A percentile compares a stretch with the other conserved stretches of the same genome.
Conservation (phyloP, 2,888 invertebrate species). For the Halictus quadricinctus region DNA sequence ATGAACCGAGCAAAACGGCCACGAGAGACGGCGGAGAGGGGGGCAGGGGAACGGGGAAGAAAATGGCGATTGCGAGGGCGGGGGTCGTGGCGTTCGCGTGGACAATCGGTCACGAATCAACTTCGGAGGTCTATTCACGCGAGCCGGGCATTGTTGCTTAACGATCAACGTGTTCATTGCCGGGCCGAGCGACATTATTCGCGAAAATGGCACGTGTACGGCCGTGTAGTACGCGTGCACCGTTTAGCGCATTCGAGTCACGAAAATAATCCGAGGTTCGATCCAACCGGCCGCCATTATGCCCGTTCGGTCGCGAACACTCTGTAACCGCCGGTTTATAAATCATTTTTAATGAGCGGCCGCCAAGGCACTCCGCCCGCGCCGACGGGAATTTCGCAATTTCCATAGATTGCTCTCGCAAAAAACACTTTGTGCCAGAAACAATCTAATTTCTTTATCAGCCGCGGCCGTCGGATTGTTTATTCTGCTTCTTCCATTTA, state of each 20-base stretch:
- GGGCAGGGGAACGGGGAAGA: not conserved
- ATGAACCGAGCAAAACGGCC: not conserved
- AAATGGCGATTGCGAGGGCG: not conserved
- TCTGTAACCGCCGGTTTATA: not conserved
- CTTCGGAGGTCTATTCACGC: slow-evolving; percentile 13
- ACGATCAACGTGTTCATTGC: slow-evolving; percentile 25
- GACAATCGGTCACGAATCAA: slow-evolving; percentile 16
- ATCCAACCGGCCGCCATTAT: not conserved
- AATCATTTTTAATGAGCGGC: slow-evolving; percentile 10
- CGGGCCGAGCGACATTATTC: not conserved
- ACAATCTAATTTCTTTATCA: not conserved
- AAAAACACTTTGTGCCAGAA: not conserved
- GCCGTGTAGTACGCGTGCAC: not conserved
- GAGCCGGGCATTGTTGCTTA: not conserved
- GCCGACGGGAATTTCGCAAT: not conserved
- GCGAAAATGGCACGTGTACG: not conserved
- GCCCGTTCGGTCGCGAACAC: not conserved
- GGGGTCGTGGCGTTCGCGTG: not conserved
- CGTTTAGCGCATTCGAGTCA: slow-evolving; percentile 12
- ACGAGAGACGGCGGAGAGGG: not conserved
- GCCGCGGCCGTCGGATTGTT: not conserved
- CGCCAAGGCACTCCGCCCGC: not conserved
- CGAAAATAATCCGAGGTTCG: slow-evolving; percentile 24
- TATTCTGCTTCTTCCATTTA: not conserved
- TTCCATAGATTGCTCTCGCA: slow-evolving; percentile 1